Evolutionary conservation across 1,140 invertebrate species (phyloP), one percentile per base, ranked within the genome.

Genomic region (Metopolophium dirhodum): DNA sequence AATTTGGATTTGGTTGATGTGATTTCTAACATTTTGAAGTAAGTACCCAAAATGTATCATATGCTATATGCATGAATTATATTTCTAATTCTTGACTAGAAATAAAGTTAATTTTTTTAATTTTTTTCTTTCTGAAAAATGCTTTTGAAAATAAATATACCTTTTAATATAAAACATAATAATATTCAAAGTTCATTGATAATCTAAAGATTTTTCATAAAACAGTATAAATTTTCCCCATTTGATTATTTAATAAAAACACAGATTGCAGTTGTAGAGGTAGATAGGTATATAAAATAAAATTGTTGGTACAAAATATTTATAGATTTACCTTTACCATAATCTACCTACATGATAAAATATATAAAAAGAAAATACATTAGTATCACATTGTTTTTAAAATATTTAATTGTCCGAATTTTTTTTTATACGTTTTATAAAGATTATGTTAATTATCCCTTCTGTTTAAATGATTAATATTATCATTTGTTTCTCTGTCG

Each of bases 141-240:
- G 18, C n/a, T n/a, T 77, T 77, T 77, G 61, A n/a, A 68, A n/a
- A 77, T 68, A n/a, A 77, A 77, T n/a, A 35, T 37, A 37, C 35
- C 35, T 37, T 83, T 37, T 22, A 83, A 83, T 83, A 37, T 37
- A 83, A 83, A 83, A 23, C 0, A 8, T 83, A 23, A 83, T 83
- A 23, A 37, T 82, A 37, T 82, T 83, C 35, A 22, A 83, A 14
- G 18, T 83, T 37, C 22, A 83, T 83, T 22, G 77, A 77, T 35
- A n/a, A n/a, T 77, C 61, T n/a, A n/a, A 83, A 37, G 77, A 37
- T 83, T 83, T 77, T 83, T 83, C 20, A 83, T 83, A 83, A 83
- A 83, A 82, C 35, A 23, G 35, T 82, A 37, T 37, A 37, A 37
- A 37, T 82, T 82, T 82, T 37, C 6, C 20, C 30, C 4, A 68